Evolutionary conservation across 2,113 vertebrate genomes (phyloP).

Genomic region (Origma solitaria): DNA sequence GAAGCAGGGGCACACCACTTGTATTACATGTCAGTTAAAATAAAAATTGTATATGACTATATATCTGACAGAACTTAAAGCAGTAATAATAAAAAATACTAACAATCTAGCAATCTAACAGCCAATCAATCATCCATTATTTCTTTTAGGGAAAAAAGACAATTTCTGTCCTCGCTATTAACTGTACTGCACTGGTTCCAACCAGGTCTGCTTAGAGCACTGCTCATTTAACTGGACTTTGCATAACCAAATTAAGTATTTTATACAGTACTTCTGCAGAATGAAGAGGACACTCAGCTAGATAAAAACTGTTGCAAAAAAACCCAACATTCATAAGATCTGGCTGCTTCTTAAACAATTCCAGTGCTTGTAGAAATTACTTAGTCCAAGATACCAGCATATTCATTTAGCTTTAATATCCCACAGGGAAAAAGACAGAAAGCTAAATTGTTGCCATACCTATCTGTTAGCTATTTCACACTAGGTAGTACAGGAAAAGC

Average conservation of each 20-base stretch:
- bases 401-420: not conserved
- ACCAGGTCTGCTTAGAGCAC: not conserved
- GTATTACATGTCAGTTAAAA: not conserved
- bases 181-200: not conserved
- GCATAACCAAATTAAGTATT: not conserved
- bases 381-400: not conserved
- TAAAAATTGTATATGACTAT: not conserved
- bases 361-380: not conserved
- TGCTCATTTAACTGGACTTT: not conserved
- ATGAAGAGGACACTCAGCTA: not conserved
- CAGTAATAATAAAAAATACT: not conserved
- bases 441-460: not conserved
- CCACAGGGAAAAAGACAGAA: not conserved
- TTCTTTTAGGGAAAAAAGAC: slow-evolving; percentile 1
- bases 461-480: not conserved
- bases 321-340: not conserved
- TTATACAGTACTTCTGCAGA: not conserved
- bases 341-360: not conserved
- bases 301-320: not conserved
- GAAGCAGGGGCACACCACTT: not conserved
- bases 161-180: not conserved
- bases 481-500: not conserved
- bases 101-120: not conserved
- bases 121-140: not conserved
- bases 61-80: not conserved